Conservation (phyloP, 2,888 invertebrate species). For the Andrena flavipes region DNA sequence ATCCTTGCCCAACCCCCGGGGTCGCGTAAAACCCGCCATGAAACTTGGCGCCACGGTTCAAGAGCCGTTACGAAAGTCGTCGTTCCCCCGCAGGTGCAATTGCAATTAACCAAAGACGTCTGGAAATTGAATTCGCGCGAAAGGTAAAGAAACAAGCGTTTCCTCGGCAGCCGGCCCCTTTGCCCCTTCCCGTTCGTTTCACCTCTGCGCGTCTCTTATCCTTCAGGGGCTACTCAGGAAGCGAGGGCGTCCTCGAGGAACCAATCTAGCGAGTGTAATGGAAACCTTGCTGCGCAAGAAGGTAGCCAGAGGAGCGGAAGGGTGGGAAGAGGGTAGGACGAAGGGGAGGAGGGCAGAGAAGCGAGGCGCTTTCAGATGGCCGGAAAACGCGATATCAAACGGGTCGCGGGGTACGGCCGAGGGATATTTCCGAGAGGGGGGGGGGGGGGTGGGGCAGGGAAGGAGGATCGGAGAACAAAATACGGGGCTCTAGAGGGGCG, state of each 20-base stretch:
- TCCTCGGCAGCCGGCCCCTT: not conserved
- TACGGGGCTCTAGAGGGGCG: constrained; percentile 10
- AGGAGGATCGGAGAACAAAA: constrained; percentile 31
- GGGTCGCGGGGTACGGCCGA: constrained; percentile 31
- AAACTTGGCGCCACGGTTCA: constrained; percentile 6
- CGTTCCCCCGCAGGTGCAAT: constrained; percentile 46
- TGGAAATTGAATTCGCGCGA: constrained; percentile 68
- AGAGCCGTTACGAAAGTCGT: constrained; percentile 22
- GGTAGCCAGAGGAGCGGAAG: not conserved
- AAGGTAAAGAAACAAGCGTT: constrained; percentile 61
- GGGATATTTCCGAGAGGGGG: constrained; percentile 4
- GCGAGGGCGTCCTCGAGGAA: constrained; percentile 54
- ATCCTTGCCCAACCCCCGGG: not conserved
- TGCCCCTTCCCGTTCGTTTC: not conserved
- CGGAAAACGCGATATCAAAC: constrained; percentile 67
- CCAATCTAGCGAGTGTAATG: constrained; percentile 66
- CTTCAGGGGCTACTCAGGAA: constrained; percentile 31
- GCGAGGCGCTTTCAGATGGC: constrained; percentile 26
- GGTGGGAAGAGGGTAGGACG: not conserved
- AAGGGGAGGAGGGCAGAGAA: constrained; percentile 12
- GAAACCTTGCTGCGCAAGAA: constrained; percentile 47
- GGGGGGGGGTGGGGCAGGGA: not conserved
- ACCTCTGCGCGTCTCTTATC: constrained; percentile 27
- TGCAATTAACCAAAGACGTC: constrained; percentile 66
- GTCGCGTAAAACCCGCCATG: constrained; percentile 19